These are phyloP conservation scores for Tetheella fluctuosa DNA, from an alignment of 2,888 invertebrate species.

Conservation along the genomic window DNA sequence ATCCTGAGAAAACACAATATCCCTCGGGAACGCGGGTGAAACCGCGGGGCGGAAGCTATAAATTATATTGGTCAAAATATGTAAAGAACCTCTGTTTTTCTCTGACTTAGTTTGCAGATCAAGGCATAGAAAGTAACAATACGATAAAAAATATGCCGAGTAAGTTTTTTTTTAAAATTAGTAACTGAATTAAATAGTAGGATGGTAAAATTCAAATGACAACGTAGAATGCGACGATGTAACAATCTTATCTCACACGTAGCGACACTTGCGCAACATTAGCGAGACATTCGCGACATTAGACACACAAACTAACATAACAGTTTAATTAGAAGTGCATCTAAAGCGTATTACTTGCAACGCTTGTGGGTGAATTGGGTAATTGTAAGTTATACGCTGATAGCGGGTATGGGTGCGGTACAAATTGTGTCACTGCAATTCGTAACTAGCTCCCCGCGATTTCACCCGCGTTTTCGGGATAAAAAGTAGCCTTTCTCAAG, in stretches of 20 bases:
- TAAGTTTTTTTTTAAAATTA: no score
- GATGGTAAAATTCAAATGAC: not conserved
- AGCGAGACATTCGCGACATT: conserved; percentile 63
- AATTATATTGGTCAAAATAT: no score
- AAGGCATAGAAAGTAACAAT: no score
- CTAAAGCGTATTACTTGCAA: conserved; percentile 53
- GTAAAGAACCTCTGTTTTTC: no score
- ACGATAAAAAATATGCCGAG: no score
- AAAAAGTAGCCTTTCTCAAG: no score
- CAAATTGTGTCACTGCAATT: no score
- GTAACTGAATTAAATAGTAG: not conserved
- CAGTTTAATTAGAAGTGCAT: conserved; percentile 81
- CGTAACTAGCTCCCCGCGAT: no score
- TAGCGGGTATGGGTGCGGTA: conserved; percentile 15
- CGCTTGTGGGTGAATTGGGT: conserved; percentile 34
- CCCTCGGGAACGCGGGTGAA: no score
- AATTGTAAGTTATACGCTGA: conserved; percentile 30
- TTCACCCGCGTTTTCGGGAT: not conserved
- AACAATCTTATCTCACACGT: conserved; percentile 64
- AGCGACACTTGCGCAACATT: conserved; percentile 52
- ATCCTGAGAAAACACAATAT: no score
- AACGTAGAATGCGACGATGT: conserved; percentile 9
- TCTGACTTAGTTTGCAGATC: no score
- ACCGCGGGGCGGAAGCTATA: no score
- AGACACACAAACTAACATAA: conserved; percentile 73